phyloP scores from a whole-genome alignment of 2,113 vertebrate species.

The Nibea albiflora region DNA sequence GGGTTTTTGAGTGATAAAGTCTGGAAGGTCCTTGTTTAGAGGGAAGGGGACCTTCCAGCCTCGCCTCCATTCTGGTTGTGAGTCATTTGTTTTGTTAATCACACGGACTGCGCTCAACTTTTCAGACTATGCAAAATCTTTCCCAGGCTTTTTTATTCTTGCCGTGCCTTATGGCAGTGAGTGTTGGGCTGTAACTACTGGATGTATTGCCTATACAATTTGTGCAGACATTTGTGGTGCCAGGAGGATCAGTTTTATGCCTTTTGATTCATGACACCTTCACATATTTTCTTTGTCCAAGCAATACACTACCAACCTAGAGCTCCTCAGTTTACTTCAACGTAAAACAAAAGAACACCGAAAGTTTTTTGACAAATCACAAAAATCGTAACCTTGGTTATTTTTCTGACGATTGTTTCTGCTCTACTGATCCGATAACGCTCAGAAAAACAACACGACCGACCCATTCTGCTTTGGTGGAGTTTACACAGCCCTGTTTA shows the following conservation, averaged over 20 bases:
- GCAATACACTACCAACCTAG: no score
- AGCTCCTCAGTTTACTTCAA: no score
- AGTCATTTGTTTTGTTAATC: not conserved
- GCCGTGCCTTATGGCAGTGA: not conserved
- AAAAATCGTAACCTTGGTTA: no score
- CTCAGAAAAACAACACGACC: not conserved
- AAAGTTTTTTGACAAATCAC: no score
- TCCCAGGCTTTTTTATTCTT: not conserved
- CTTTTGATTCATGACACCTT: not conserved
- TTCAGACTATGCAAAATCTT: not conserved
- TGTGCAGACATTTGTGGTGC: no score
- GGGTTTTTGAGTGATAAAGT: conserved; percentile 18
- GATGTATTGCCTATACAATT: no score
- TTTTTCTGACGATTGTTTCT: not conserved
- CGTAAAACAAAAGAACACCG: not conserved
- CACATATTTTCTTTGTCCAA: no score
- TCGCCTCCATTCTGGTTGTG: not conserved
- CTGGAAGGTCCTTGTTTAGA: not conserved
- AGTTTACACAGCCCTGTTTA: not conserved
- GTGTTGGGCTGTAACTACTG: no score
- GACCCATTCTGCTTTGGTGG: not conserved
- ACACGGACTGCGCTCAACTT: not conserved
- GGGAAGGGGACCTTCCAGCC: conserved; percentile 4
- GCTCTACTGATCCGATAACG: not conserved
- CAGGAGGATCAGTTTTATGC: not conserved